phyloP scores from a whole-genome alignment of 2,888 invertebrate species.

The Drosophila mercatorum region DNA sequence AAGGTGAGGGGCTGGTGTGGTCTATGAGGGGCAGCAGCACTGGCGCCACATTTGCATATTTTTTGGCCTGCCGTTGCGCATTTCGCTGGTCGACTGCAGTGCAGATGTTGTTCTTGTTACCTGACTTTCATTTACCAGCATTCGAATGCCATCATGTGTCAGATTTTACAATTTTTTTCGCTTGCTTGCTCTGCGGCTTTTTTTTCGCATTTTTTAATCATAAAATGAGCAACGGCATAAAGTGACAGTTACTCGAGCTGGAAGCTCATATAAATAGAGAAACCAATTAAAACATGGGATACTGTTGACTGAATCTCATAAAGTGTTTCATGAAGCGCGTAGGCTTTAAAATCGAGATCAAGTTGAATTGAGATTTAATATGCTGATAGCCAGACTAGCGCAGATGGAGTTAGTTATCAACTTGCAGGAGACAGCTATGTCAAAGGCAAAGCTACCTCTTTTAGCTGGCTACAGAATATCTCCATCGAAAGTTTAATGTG shows the following conservation, averaged over 20 bases:
- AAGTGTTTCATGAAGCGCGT: background rate
- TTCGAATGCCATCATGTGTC: conserved; percentile 43
- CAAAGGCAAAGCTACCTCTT: background rate
- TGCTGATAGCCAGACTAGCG: background rate
- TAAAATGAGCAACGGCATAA: conserved; percentile 19
- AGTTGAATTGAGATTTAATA: no score
- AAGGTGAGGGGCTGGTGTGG: background rate
- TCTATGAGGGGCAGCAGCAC: background rate
- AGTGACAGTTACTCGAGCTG: background rate
- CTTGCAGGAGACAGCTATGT: background rate
- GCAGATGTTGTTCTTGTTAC: conserved; percentile 28
- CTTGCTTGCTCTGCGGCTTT: conserved; percentile 12
- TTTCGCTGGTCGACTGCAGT: conserved; percentile 27
- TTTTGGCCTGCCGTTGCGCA: conserved; percentile 29
- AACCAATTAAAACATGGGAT: conserved; percentile 7
- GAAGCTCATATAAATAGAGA: conserved; percentile 10
- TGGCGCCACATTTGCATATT: conserved; percentile 37
- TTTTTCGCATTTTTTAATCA: conserved; percentile 20
- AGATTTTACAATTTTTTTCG: conserved; percentile 35
- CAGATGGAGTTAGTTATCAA: background rate
- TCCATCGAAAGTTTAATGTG: background rate
- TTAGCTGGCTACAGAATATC: background rate
- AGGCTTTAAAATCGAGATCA: background rate
- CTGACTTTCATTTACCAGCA: conserved; percentile 41
- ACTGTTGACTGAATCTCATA: background rate